These are phyloP conservation scores for Ptilonorhynchus violaceus DNA, from an alignment of 2,113 vertebrate species.

Conservation along the genomic window DNA sequence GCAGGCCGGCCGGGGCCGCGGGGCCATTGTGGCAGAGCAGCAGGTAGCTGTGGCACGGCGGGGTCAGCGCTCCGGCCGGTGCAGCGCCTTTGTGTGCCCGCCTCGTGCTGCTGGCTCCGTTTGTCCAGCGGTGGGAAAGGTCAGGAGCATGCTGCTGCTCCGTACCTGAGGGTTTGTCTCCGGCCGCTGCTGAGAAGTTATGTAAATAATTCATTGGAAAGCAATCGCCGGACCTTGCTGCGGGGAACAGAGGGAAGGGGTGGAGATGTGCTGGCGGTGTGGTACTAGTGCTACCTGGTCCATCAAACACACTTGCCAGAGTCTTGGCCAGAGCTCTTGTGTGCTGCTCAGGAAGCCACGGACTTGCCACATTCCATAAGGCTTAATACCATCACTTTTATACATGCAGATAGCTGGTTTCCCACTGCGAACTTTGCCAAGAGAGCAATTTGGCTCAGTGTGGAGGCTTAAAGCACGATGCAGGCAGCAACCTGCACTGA, in stretches of 20 bases:
- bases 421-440: neutral
- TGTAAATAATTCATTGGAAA: slow-evolving; percentile 49
- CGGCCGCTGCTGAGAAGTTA: slow-evolving; percentile 6
- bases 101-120: slow-evolving; percentile 63
- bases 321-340: neutral
- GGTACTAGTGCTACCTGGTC: neutral
- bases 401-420: fast-evolving
- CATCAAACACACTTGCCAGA: fast-evolving
- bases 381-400: neutral
- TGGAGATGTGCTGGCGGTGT: neutral
- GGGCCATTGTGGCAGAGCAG: slow-evolving; percentile 88
- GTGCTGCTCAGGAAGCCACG: fast-evolving
- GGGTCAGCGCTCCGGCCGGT: slow-evolving; percentile 73
- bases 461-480: neutral
- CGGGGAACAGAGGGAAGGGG: neutral
- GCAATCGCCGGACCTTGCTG: neutral
- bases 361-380: neutral
- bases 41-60: slow-evolving; percentile 83
- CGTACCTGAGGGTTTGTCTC: slow-evolving; percentile 80
- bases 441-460: neutral
- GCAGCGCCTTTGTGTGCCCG: slow-evolving; percentile 64
- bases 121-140: slow-evolving; percentile 79
- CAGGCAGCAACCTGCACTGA: neutral
- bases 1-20: slow-evolving; percentile 74
- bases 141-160: slow-evolving; percentile 72